These are phyloP conservation scores for Sminthurinus aureus DNA, from an alignment of 2,888 invertebrate genomes.

Conservation along the genomic window DNA sequence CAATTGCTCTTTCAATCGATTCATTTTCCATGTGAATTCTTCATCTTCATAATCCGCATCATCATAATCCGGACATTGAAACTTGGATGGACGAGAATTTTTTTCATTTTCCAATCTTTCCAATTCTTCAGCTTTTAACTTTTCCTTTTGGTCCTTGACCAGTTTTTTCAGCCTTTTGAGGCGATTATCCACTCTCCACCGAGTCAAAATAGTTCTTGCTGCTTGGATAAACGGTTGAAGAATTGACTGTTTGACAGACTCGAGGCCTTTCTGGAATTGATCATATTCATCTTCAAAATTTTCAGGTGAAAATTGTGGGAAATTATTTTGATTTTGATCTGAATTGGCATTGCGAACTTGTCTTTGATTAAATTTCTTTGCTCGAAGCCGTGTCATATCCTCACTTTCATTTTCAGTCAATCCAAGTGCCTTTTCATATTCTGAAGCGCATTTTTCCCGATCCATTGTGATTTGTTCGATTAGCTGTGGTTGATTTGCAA, in stretches of 20 bases:
- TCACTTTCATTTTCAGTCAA: slow-evolving; percentile 1
- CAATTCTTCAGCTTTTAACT: background rate
- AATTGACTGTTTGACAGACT: background rate
- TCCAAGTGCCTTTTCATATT: slow-evolving; percentile 17
- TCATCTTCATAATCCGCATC: background rate
- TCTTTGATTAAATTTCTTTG: slow-evolving; percentile 20
- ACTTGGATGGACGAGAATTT: background rate
- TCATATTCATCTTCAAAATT: background rate
- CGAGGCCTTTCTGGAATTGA: background rate
- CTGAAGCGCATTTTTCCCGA: background rate
- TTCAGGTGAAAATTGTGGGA: background rate
- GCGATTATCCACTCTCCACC: slow-evolving; percentile 1
- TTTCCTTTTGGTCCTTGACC: background rate
- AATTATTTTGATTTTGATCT: no score
- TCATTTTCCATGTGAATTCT: background rate
- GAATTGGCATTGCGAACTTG: background rate
- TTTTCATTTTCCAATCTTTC: background rate
- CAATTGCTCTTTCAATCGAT: background rate
- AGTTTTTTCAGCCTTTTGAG: slow-evolving; percentile 17
- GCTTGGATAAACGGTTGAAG: slow-evolving; percentile 19
- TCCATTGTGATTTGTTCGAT: background rate
- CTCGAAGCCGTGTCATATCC: background rate
- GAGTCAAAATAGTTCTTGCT: background rate
- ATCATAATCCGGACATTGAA: background rate
- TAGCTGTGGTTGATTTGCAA: background rate